Evolutionary conservation across 2,888 invertebrate species (phyloP).

Genomic region (Erannis defoliaria): DNA sequence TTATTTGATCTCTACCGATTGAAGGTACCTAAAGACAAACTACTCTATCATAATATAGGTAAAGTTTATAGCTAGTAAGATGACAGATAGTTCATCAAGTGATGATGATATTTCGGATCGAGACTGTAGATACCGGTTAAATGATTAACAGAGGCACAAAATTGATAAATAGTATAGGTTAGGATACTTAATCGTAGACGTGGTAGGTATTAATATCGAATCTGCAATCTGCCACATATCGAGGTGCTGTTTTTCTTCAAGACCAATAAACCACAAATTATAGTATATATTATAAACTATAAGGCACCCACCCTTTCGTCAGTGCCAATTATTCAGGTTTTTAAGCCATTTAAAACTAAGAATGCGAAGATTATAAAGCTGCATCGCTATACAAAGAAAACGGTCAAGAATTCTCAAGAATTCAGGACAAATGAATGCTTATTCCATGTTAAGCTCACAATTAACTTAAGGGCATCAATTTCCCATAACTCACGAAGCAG

Average conservation of each 20-base stretch:
- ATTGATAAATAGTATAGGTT: neutral
- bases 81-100: constrained; percentile 31
- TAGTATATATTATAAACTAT: too few relatives aligned
- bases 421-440: constrained; percentile 15
- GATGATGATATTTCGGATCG: constrained; percentile 3
- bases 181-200: too few relatives aligned
- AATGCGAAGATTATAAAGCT: too few relatives aligned
- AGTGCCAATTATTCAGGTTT: too few relatives aligned
- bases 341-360: too few relatives aligned
- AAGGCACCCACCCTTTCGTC: too few relatives aligned
- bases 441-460: constrained; percentile 15
- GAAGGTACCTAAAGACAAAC: constrained; percentile 22
- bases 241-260: too few relatives aligned
- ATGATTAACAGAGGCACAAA: constrained; percentile 1
- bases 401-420: constrained; percentile 15
- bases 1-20: constrained; percentile 7
- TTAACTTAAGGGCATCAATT: constrained; percentile 28
- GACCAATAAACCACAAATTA: too few relatives aligned
- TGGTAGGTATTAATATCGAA: too few relatives aligned
- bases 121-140: neutral
- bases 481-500: constrained; percentile 3
- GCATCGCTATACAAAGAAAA: too few relatives aligned
- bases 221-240: too few relatives aligned
- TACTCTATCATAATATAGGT: constrained; percentile 15
- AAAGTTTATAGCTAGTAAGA: constrained; percentile 9